These are phyloP conservation scores for Drosophila leontia DNA, from an alignment of 1,140 invertebrate species.

Conservation along the genomic window DNA sequence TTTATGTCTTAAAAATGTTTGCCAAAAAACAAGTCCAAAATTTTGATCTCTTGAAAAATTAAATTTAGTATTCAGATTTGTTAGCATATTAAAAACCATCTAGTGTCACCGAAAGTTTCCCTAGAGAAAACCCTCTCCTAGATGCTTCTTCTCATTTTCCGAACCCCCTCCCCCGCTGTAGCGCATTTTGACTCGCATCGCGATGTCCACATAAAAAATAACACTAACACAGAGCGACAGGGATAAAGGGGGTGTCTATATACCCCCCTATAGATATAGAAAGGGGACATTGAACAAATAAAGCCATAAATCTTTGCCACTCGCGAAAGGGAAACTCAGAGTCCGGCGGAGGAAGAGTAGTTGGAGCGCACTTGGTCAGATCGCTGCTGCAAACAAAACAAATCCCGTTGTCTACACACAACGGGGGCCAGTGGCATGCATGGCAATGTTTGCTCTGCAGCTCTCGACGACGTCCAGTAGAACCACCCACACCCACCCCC, in stretches of 20 bases:
- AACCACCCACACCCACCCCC: not conserved
- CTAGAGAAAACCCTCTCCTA: not conserved
- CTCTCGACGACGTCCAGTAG: conserved; percentile 1
- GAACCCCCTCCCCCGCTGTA: not conserved
- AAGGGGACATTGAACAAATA: conserved; percentile 66
- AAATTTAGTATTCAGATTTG: too few species aligned
- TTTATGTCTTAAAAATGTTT: too few species aligned
- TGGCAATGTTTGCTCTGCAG: conserved; percentile 57
- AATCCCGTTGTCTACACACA: conserved; percentile 72
- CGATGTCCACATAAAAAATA: conserved; percentile 56
- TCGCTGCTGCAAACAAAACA: conserved; percentile 71
- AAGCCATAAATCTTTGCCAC: conserved; percentile 76
- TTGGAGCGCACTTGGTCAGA: conserved; percentile 44
- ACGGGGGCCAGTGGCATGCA: conserved; percentile 62
- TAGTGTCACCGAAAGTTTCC: not conserved
- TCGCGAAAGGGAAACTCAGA: conserved; percentile 24
- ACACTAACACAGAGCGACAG: conserved; percentile 43
- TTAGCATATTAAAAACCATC: too few species aligned
- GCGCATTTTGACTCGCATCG: conserved; percentile 47
- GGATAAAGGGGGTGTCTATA: not conserved
- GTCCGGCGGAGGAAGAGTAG: not conserved
- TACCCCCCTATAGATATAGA: not conserved
- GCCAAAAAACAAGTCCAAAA: too few species aligned
- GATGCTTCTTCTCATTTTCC: not conserved
- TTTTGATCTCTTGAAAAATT: too few species aligned